Percentiles rank a stretch among this genome's conserved stretches.
phyloP scores from a whole-genome alignment of 2,797 vertebrate species.

The Sebastes miniatus region DNA sequence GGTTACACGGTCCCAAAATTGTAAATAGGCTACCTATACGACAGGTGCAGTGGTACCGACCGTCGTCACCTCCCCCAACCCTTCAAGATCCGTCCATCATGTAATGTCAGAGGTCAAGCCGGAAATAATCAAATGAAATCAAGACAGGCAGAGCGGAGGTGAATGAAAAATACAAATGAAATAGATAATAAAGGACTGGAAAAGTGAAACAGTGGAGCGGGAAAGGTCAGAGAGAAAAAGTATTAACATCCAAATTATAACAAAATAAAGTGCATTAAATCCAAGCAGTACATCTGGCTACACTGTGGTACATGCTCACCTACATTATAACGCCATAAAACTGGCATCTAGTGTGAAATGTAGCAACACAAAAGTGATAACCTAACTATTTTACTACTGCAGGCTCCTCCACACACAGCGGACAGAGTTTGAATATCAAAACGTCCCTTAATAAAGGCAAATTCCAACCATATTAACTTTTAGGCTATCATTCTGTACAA shows the following conservation, averaged over 20 bases:
- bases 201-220: no score
- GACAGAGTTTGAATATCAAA: slow-evolving; percentile 23
- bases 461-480: slow-evolving; percentile 42
- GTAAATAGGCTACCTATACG: neutral
- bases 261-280: neutral
- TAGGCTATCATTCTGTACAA: slow-evolving; percentile 10
- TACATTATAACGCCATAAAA: neutral
- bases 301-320: neutral
- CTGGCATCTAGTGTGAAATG: neutral
- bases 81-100: no score
- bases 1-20: no score
- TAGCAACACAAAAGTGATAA: neutral
- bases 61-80: fast-evolving
- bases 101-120: no score
- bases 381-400: neutral
- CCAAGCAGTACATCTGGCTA: neutral
- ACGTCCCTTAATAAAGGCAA: slow-evolving; percentile 13
- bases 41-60: neutral
- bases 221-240: no score
- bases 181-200: no score
- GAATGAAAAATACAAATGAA: no score
- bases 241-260: neutral
- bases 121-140: no score
- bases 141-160: no score
- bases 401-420: neutral